Conservation (phyloP, 2,888 invertebrate species). For the Stenolophus ochropezus region DNA sequence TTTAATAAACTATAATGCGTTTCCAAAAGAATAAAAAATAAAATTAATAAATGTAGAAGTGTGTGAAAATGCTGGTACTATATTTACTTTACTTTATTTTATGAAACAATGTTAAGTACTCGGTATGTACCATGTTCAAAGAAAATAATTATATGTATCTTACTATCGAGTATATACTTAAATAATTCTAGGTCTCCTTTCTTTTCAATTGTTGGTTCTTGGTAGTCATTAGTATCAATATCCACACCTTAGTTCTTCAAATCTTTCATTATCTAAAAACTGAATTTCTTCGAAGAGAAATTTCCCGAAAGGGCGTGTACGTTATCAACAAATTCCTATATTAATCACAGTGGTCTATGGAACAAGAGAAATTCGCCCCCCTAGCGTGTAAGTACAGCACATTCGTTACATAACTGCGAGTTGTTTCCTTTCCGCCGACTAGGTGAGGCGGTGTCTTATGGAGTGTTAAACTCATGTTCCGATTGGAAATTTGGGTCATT, state of each 20-base stretch:
- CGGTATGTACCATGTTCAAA: neutral
- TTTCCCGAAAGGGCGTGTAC: conserved; percentile 29
- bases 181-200: neutral
- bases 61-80: neutral
- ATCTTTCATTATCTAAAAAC: conserved; percentile 33
- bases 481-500: conserved; percentile 52
- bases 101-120: neutral
- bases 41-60: too few species aligned
- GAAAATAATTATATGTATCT: neutral
- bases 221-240: conserved; percentile 3
- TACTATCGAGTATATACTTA: neutral
- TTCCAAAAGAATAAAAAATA: too few species aligned
- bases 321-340: conserved; percentile 39
- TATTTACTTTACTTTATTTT: neutral
- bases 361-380: conserved; percentile 38
- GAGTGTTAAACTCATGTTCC: conserved; percentile 28
- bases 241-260: conserved; percentile 18
- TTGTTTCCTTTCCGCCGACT: conserved; percentile 25
- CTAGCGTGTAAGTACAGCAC: conserved; percentile 2
- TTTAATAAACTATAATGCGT: too few species aligned
- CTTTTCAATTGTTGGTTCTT: conserved; percentile 1
- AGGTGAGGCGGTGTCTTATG: conserved; percentile 29
- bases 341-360: conserved; percentile 26
- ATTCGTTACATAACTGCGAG: conserved; percentile 27
- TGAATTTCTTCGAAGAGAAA: conserved; percentile 36